Conservation (phyloP, 2,888 invertebrate species). For the Bombyx huttoni region DNA sequence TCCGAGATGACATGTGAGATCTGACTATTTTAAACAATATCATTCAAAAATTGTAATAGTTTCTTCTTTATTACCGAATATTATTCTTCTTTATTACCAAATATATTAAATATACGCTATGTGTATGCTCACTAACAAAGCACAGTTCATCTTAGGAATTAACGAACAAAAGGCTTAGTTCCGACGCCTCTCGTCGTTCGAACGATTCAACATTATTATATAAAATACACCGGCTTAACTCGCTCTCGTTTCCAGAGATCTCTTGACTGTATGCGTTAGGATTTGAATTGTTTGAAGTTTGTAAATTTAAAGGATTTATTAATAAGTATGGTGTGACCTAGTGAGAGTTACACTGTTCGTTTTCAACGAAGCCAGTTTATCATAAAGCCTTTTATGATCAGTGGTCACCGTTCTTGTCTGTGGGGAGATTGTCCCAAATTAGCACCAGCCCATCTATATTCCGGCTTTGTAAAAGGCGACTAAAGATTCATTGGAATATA, state of each 20-base stretch:
- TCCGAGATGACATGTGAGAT: too few species aligned
- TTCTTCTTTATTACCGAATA: not conserved
- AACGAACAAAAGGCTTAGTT: conserved; percentile 61
- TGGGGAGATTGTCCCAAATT: too few species aligned
- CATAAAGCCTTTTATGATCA: too few species aligned
- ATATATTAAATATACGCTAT: not conserved
- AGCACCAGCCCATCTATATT: too few species aligned
- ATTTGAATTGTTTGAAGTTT: conserved; percentile 1
- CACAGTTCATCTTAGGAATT: conserved; percentile 49
- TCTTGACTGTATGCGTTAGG: conserved; percentile 13
- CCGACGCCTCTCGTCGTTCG: conserved; percentile 40
- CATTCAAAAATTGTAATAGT: too few species aligned
- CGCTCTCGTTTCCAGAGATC: conserved; percentile 32
- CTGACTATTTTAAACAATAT: too few species aligned
- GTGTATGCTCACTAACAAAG: conserved; percentile 25
- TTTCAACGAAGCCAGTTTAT: too few species aligned
- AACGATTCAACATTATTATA: conserved; percentile 23
- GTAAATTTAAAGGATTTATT: not conserved
- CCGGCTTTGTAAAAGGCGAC: too few species aligned
- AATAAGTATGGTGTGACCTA: too few species aligned
- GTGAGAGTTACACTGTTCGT: too few species aligned
- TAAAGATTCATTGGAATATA: too few species aligned
- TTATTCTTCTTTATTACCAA: not conserved
- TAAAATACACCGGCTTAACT: conserved; percentile 39
- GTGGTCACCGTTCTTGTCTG: too few species aligned